Evolutionary conservation across 1,140 invertebrate species (phyloP), one percentile per base, ranked within the genome.

Genomic region (Delia radicum): DNA sequence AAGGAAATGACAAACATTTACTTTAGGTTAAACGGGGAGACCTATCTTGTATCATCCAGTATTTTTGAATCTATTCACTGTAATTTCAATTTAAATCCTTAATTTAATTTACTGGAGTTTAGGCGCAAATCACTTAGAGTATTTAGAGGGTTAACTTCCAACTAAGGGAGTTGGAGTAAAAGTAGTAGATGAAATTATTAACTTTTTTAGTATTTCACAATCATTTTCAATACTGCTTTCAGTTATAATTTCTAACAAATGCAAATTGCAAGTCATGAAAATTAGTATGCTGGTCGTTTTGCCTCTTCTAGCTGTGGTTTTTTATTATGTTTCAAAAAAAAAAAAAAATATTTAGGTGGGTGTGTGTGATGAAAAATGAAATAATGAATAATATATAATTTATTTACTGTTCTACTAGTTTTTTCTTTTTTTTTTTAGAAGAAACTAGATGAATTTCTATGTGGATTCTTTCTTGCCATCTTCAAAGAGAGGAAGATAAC

Each of bases 191-290:
- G 4, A 55, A 55, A 55, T 55, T 55, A 21, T 55, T 55, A 15
- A 42, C 37, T 42, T 42, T 42, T 42, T 42, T 42, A 15, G 37
- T 8, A 15, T 55, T 21, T 21, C 7, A 21, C 48, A 21, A 5
- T n/a, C 21, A 55, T 55, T 18, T 21, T 55, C 48, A 55, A 55
- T 55, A 55, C 18, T 24, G 48, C 48, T 55, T 55, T 55, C n/a
- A 55, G 48, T 55, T 55, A 55, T 55, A 55, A 55, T 55, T 55
- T 55, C 24, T 18, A 21, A 55, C 62, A 27, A 24, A 69, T 69
- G 29, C 65, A 37, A 69, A 69, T 69, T 69, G 29, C 65, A 69
- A 69, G 65, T 69, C 65, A 69, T 37, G 65, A 33, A 69, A 69
- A 69, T 69, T 69, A 37, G 29, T 69, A 69, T 69, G 29, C 29